Conservation (phyloP, 2,888 invertebrate species). For the Clistopyga incitator region DNA sequence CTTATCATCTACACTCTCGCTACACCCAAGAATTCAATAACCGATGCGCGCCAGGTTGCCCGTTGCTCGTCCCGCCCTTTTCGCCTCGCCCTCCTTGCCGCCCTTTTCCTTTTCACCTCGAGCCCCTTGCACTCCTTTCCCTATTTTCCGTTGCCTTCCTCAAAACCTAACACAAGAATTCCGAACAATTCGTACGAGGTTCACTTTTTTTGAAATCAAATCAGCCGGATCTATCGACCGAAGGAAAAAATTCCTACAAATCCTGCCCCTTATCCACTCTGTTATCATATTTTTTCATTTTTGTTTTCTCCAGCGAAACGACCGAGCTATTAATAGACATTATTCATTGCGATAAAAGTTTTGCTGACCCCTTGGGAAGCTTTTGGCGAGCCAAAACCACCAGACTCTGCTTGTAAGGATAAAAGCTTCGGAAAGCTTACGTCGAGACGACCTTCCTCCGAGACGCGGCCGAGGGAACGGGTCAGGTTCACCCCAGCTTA, state of each 20-base stretch:
- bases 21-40: conserved; percentile 66
- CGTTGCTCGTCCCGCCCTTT: conserved; percentile 28
- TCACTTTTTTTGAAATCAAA: conserved; percentile 26
- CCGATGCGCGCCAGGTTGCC: conserved; percentile 61
- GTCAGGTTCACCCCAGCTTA: conserved; percentile 59
- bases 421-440: conserved; percentile 34
- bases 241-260: not conserved
- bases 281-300: not conserved
- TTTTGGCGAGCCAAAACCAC: conserved; percentile 18
- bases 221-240: conserved; percentile 2
- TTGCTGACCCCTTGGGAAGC: conserved; percentile 26
- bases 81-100: not conserved
- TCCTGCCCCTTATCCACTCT: not conserved
- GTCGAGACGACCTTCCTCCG: conserved; percentile 48
- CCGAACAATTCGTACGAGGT: conserved; percentile 33
- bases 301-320: conserved; percentile 1
- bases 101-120: not conserved
- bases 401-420: conserved; percentile 4
- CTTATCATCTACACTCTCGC: conserved; percentile 50
- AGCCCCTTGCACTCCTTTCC: not conserved
- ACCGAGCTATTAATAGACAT: conserved; percentile 40
- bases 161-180: conserved; percentile 37
- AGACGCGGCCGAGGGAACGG: conserved; percentile 46
- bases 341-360: conserved; percentile 44
- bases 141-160: not conserved